Evolutionary conservation across 2,797 vertebrate species (phyloP).

Genomic region (Anableps anableps): DNA sequence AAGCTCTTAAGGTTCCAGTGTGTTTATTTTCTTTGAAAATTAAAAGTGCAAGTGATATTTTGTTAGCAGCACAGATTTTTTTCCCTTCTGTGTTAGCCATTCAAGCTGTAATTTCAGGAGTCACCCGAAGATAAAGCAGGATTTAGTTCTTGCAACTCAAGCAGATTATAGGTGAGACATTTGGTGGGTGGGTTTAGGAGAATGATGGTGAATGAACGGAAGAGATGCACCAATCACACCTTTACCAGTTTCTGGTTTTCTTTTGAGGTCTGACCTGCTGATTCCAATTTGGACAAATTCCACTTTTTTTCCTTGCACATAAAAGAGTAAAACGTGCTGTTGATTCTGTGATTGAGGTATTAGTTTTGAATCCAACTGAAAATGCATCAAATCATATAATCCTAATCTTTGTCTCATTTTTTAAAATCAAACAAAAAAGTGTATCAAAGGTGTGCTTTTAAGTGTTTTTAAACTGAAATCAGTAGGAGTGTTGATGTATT

Average conservation of each 20-base stretch:
- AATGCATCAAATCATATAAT: background rate
- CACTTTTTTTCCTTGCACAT: background rate
- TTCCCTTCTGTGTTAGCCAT: constrained; percentile 59
- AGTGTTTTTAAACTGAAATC: background rate
- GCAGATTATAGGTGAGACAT: constrained; percentile 49
- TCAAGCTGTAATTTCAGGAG: constrained; percentile 69
- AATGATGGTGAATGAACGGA: constrained; percentile 25
- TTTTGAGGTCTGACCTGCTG: background rate
- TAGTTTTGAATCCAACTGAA: background rate
- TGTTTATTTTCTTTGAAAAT: constrained; percentile 75
- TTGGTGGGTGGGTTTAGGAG: constrained; percentile 21
- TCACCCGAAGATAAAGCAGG: constrained; percentile 65
- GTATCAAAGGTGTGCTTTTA: background rate
- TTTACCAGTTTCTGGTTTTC: background rate
- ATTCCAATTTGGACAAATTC: background rate
- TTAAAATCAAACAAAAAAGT: background rate
- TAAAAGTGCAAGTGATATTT: constrained; percentile 59
- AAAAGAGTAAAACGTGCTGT: background rate
- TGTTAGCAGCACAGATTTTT: constrained; percentile 68
- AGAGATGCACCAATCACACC: background rate
- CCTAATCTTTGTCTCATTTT: background rate
- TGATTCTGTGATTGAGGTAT: background rate
- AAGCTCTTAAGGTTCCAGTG: constrained; percentile 79
- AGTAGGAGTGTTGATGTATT: background rate
- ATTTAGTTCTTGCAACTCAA: constrained; percentile 64